Evolutionary conservation across 1,140 invertebrate species (phyloP), one percentile per base, ranked within the genome.

Genomic region (Drosophila equinoxialis): DNA sequence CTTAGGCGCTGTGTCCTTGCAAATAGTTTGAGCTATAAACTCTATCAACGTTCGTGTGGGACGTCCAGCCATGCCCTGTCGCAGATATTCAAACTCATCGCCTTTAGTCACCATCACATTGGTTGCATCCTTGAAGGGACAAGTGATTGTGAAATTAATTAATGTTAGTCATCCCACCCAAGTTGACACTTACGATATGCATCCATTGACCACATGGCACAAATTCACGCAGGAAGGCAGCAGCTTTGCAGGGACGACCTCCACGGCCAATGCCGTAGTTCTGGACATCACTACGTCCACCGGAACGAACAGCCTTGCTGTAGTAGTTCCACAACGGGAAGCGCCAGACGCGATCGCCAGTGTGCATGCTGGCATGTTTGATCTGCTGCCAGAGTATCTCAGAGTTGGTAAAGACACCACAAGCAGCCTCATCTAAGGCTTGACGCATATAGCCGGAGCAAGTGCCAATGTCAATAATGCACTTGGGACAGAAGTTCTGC

Each of bases 271-370:
- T 94, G 0, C 94, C 95, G 10, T 97, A 93, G 86, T 98, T 98
- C 69, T 97, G 96, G 1, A 98, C 82, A 92, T 98, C 98, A 60
- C 96, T 96, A 2, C 95, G 93, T 39, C 93, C 92, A 75, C 94
- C 94, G 68, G 95, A 93, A 54, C 94, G 95, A 39, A 98, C 93
- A 79, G 95, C 93, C 68, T 95, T 95, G 3, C 94, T 94, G 85
- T 96, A 98, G 81, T 95, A 94, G 67, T 96, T 94, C 95, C 96
- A 98, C 6, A 98, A 90, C 0, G 98, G 98, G 93, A 98, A 95
- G 79, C 97, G 93, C 98, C 98, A 98, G 1, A 98, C 94, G 45
- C 98, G 93, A 91, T 98, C 98, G 0, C 98, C 98, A 2, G 96
- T 96, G 17, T 93, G 81, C 45, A 93, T 92, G 51, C 96, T 95